A percentile compares a stretch with the other conserved stretches of the same genome.
phyloP scores from a whole-genome alignment of 2,113 vertebrate genomes.

The Forbesichthys agassizii region DNA sequence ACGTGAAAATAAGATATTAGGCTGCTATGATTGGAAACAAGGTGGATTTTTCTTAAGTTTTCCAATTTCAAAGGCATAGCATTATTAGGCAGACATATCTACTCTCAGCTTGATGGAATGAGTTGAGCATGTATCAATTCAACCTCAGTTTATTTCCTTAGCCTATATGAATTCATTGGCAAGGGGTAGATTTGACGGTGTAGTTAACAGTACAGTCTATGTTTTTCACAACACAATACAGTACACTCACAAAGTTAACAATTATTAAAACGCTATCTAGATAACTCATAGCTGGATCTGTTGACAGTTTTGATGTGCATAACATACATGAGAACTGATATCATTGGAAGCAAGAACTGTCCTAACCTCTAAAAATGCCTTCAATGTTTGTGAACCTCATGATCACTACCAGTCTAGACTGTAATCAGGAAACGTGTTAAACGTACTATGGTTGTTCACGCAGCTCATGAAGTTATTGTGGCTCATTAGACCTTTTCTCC shows the following conservation, averaged over 20 bases:
- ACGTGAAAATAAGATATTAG: slow-evolving; percentile 86
- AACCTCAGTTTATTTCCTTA: slow-evolving; percentile 63
- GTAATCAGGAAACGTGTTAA: too few relatives aligned
- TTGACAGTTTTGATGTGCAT: slow-evolving; percentile 65
- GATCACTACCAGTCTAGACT: too few relatives aligned
- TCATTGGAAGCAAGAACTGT: slow-evolving; percentile 2
- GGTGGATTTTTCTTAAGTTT: slow-evolving; percentile 48
- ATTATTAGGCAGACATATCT: slow-evolving; percentile 18
- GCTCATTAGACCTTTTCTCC: too few relatives aligned
- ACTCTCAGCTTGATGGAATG: slow-evolving; percentile 60
- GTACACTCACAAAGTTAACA: slow-evolving; percentile 76
- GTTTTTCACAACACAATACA: slow-evolving; percentile 64
- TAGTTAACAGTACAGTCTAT: slow-evolving; percentile 86
- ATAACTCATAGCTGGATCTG: slow-evolving; percentile 76
- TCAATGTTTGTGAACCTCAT: neutral
- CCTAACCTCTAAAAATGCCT: neutral
- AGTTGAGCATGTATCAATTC: slow-evolving; percentile 91
- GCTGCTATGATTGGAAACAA: slow-evolving; percentile 84
- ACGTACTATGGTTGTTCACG: too few relatives aligned
- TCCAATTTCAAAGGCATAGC: slow-evolving; percentile 31
- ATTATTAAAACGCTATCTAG: slow-evolving; percentile 89
- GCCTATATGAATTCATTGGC: slow-evolving; percentile 87
- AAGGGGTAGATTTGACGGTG: slow-evolving; percentile 88
- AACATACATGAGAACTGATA: neutral
- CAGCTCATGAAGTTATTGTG: too few relatives aligned